These are phyloP conservation scores for Acromyrmex charruanus DNA, from an alignment of 1,140 invertebrate species.

Conservation along the genomic window DNA sequence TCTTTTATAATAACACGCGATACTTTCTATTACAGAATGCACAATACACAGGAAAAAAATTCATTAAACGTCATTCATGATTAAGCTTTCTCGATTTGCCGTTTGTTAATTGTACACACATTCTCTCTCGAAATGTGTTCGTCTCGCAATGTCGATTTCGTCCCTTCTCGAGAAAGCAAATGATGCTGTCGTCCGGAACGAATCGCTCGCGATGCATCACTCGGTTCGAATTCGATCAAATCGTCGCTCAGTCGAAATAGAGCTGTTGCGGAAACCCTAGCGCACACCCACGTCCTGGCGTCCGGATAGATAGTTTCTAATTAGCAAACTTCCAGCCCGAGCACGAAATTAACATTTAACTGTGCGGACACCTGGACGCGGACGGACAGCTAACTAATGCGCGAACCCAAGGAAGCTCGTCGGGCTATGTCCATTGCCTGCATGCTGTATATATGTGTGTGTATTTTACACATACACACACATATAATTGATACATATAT, in stretches of 20 bases:
- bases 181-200: not conserved
- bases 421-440: constrained; percentile 28
- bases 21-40: not conserved
- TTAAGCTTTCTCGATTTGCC: not conserved
- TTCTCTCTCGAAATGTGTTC: not conserved
- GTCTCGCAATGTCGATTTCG: not conserved
- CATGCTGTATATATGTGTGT: not conserved
- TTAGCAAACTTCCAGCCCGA: constrained; percentile 76
- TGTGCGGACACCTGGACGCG: constrained; percentile 72
- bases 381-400: constrained; percentile 76
- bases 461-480: not conserved
- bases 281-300: not conserved
- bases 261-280: constrained; percentile 59
- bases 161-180: not conserved
- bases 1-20: not conserved
- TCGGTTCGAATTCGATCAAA: constrained; percentile 21
- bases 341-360: constrained; percentile 82
- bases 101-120: not conserved
- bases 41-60: not conserved
- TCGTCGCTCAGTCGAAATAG: constrained; percentile 68
- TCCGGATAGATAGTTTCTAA: constrained; percentile 78
- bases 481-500: not conserved
- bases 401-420: constrained; percentile 27
- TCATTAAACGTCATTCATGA: not conserved
- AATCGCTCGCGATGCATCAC: not conserved